Evolutionary conservation across 2,113 vertebrate species (phyloP).

Genomic region (Carassius auratus): DNA sequence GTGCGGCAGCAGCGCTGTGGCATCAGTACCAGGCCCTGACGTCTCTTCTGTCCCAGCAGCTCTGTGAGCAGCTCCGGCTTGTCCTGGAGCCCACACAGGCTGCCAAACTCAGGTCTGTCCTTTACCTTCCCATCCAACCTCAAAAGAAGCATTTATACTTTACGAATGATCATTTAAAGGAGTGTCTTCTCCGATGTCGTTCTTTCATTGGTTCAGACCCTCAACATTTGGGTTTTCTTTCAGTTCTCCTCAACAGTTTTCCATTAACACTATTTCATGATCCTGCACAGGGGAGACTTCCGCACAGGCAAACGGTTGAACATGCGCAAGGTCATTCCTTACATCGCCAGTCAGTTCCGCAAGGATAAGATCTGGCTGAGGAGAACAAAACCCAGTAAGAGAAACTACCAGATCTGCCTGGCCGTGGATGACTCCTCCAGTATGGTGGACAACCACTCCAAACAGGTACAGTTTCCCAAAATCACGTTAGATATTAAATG

Average conservation of each 20-base stretch:
- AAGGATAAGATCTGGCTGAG: conserved; percentile 99
- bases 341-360: conserved; percentile 96
- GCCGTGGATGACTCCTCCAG: conserved; percentile 97
- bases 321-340: conserved; percentile 98
- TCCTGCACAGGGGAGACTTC: conserved; percentile 87
- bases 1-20: conserved; percentile 87
- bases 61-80: conserved; percentile 95
- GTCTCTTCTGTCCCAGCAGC: conserved; percentile 89
- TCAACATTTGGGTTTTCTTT: neutral
- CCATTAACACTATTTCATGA: neutral
- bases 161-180: neutral
- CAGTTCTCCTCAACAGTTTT: neutral
- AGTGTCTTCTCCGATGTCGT: neutral
- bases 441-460: conserved; percentile 98
- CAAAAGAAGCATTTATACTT: neutral
- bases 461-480: conserved; percentile 81
- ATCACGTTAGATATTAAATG: neutral
- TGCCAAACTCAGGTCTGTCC: conserved; percentile 87
- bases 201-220: neutral
- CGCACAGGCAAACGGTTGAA: conserved; percentile 96
- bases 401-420: conserved; percentile 96
- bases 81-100: conserved; percentile 95
- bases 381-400: conserved; percentile 95
- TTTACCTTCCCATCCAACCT: neutral
- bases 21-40: conserved; percentile 90